Evolutionary conservation across 2,797 vertebrate genomes (phyloP).

Genomic region (Rhinichthys osculus): DNA sequence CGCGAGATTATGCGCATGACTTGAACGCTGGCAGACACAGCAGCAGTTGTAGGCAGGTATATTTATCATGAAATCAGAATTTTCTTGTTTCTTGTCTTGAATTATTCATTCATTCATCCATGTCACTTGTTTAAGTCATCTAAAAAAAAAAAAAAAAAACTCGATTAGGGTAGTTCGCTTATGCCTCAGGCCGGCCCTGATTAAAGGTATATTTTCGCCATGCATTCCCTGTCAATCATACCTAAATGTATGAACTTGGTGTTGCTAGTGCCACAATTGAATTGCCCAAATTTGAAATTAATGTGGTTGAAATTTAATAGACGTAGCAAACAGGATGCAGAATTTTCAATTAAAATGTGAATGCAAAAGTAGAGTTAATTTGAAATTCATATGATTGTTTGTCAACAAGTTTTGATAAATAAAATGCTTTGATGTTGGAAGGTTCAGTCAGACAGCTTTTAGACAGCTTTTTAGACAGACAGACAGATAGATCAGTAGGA

Average conservation of each 20-base stretch:
- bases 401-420: neutral
- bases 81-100: too few species aligned
- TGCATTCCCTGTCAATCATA: neutral
- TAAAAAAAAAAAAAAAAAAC: too few species aligned
- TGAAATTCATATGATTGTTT: neutral
- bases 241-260: neutral
- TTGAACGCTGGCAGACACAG: too few species aligned
- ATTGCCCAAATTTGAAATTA: neutral
- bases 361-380: neutral
- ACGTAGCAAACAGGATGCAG: neutral
- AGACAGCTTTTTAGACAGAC: neutral
- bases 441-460: neutral
- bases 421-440: neutral
- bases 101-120: too few species aligned
- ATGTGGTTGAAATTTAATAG: neutral
- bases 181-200: too few species aligned
- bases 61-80: too few species aligned
- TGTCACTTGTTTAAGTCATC: too few species aligned
- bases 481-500: neutral
- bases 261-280: neutral
- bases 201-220: neutral
- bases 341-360: neutral
- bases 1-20: too few species aligned
- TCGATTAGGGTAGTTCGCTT: too few species aligned
- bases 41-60: too few species aligned